Conservation (phyloP, 2,888 invertebrate species). For the Drosophila emarginata region DNA sequence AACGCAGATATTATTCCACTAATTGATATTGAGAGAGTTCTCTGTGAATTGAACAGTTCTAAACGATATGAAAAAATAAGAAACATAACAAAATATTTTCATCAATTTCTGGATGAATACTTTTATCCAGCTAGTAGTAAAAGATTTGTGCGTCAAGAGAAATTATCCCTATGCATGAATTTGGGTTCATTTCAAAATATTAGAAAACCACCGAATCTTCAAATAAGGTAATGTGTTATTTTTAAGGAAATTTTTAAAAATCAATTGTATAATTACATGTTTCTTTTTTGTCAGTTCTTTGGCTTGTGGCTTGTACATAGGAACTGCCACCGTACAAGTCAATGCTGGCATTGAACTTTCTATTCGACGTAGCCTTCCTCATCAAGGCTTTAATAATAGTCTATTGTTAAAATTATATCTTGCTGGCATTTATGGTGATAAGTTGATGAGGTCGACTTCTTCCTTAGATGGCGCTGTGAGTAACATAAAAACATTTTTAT, state of each 20-base stretch:
- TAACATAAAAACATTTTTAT: not conserved
- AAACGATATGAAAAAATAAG: constrained; percentile 32
- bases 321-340: constrained; percentile 11
- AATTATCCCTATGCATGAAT: constrained; percentile 19
- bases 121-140: constrained; percentile 11
- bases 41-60: constrained; percentile 18
- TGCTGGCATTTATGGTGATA: not conserved
- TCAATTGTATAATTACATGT: constrained; percentile 20
- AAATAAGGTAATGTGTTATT: constrained; percentile 47
- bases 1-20: not conserved
- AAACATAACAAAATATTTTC: constrained; percentile 19
- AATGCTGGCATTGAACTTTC: constrained; percentile 42
- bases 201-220: constrained; percentile 24
- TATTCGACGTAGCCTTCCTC: constrained; percentile 1
- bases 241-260: not conserved
- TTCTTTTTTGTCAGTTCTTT: constrained; percentile 21
- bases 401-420: not conserved
- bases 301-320: constrained; percentile 36
- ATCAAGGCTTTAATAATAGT: not conserved
- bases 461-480: not conserved
- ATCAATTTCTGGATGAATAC: constrained; percentile 32
- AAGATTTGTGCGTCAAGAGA: constrained; percentile 22
- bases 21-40: not conserved
- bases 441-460: not conserved
- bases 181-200: constrained; percentile 24